phyloP scores from a whole-genome alignment of 2,113 vertebrate genomes.

The Pyrgilauda ruficollis region DNA sequence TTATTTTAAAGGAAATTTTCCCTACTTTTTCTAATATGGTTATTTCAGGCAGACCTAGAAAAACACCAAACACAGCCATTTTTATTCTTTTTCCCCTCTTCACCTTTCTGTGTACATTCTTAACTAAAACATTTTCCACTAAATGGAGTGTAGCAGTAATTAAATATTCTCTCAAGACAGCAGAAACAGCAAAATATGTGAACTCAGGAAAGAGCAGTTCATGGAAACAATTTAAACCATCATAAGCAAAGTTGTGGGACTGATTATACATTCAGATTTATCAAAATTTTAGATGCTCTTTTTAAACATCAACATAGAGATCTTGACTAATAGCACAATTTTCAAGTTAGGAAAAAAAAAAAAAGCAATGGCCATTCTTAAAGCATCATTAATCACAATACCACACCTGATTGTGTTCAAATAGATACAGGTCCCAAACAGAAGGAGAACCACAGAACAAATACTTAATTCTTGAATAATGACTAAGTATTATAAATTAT shows the following conservation, averaged over 20 bases:
- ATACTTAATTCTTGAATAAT: not conserved
- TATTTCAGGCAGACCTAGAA: not conserved
- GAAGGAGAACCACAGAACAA: not conserved
- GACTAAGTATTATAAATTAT: not conserved
- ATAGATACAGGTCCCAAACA: not conserved
- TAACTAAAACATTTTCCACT: not conserved
- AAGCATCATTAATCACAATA: not conserved
- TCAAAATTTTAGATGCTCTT: not conserved
- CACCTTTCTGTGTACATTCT: not conserved
- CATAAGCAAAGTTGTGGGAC: not conserved
- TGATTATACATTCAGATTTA: not conserved
- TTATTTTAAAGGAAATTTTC: not conserved
- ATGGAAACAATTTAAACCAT: not conserved
- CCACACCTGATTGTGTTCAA: not conserved
- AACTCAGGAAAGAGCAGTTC: not conserved
- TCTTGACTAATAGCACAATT: not conserved
- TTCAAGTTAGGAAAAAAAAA: not conserved
- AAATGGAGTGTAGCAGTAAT: not conserved
- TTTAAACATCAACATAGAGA: not conserved
- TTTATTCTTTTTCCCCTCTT: not conserved
- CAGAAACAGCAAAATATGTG: not conserved
- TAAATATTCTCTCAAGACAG: not conserved
- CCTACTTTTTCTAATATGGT: not conserved
- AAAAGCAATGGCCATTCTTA: not conserved
- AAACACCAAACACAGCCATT: not conserved